These are phyloP conservation scores for Xestoiulus laeticollis DNA, from an alignment of 2,888 invertebrate species.

Conservation along the genomic window DNA sequence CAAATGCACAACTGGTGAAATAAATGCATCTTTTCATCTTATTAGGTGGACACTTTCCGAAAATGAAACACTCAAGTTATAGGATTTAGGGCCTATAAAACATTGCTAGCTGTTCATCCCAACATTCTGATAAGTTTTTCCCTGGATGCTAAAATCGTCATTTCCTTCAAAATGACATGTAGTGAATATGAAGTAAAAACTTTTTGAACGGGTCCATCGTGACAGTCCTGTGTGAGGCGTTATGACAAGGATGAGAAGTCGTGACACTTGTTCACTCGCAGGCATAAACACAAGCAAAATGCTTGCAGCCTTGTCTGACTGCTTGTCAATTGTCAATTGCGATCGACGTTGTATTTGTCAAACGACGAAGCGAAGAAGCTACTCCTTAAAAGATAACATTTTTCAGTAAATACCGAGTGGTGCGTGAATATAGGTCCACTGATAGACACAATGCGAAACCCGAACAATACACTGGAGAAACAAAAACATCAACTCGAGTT, in stretches of 20 bases:
- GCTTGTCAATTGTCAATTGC: conserved; percentile 13
- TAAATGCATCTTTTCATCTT: too few species aligned
- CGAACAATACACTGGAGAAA: too few species aligned
- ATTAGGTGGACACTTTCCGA: too few species aligned
- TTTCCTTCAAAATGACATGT: too few species aligned
- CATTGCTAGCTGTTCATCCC: too few species aligned
- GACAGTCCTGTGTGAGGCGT: background rate
- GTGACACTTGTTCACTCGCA: background rate
- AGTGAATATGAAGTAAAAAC: background rate
- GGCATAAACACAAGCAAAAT: conserved; percentile 10
- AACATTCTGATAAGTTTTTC: too few species aligned
- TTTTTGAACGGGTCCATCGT: background rate
- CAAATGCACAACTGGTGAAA: too few species aligned
- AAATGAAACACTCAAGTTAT: too few species aligned
- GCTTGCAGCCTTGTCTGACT: background rate
- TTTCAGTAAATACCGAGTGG: background rate
- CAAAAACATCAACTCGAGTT: too few species aligned
- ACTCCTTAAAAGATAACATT: conserved; percentile 7
- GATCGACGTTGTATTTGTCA: conserved; percentile 4
- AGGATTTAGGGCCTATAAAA: too few species aligned
- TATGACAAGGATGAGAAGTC: background rate
- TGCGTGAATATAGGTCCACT: background rate
- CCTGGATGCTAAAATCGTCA: too few species aligned
- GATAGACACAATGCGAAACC: background rate
- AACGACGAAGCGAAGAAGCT: conserved; percentile 14